A percentile compares a stretch with the other conserved stretches of the same genome.
Evolutionary conservation across 2,888 invertebrate species (phyloP).

Genomic region (Mythimna vitellina): DNA sequence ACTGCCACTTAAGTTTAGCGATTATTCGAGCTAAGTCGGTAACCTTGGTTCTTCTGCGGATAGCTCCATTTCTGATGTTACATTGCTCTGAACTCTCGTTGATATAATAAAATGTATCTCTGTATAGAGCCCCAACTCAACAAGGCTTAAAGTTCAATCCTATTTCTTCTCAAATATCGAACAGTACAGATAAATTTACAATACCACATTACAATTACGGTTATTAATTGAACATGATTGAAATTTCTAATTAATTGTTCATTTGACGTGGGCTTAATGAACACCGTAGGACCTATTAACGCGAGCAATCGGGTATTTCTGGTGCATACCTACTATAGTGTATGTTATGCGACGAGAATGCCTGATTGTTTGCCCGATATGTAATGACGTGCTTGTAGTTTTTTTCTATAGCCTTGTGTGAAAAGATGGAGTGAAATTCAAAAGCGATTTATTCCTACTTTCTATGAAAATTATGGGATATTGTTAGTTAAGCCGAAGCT

Average conservation of each 20-base stretch:
- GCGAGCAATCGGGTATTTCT: conserved; percentile 36
- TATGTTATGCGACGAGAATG: conserved; percentile 20
- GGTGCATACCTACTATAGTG: conserved; percentile 27
- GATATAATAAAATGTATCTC: too few species aligned
- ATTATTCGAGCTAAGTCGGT: too few species aligned
- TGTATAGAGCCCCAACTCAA: background rate
- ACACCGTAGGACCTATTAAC: conserved; percentile 43
- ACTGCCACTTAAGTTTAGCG: too few species aligned
- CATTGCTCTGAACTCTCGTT: too few species aligned
- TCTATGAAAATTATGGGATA: too few species aligned
- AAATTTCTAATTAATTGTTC: conserved; percentile 51
- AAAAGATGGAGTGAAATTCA: background rate
- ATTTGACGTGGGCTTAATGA: conserved; percentile 46
- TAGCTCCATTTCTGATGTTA: too few species aligned
- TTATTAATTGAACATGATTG: conserved; percentile 37
- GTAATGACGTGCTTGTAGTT: conserved; percentile 11
- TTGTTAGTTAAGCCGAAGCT: too few species aligned
- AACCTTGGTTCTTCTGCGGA: too few species aligned
- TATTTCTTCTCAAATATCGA: background rate
- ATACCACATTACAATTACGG: conserved; percentile 8
- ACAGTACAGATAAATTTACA: background rate
- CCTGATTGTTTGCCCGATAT: conserved; percentile 13
- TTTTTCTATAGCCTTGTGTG: conserved; percentile 11
- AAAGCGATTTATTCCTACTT: background rate
- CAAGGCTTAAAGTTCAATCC: background rate